phyloP scores from a whole-genome alignment of 2,797 vertebrate genomes.

The Novumbra hubbsi region DNA sequence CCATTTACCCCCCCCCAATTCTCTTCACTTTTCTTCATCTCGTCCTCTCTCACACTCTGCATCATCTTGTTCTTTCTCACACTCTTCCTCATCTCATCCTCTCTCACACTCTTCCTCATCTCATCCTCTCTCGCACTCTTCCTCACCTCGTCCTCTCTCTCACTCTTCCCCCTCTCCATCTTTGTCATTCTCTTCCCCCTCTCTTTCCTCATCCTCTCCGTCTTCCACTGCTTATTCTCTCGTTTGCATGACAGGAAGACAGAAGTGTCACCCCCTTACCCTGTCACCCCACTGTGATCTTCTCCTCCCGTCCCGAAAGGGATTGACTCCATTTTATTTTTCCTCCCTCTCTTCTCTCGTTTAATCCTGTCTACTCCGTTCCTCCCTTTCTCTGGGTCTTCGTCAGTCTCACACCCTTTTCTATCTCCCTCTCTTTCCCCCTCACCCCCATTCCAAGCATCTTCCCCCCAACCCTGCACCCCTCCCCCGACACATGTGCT shows the following conservation, averaged over 20 bases:
- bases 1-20: no score
- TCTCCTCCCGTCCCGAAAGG: neutral
- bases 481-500: constrained; percentile 52
- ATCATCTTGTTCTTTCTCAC: no score
- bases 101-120: constrained; percentile 6
- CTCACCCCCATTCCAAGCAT: neutral
- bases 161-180: constrained; percentile 6
- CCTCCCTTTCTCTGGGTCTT: no score
- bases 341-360: no score
- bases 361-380: no score
- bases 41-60: no score
- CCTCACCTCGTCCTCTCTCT: constrained; percentile 23
- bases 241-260: no score
- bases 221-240: constrained; percentile 2
- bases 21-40: no score
- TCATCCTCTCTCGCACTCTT: neutral
- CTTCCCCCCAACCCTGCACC: neutral
- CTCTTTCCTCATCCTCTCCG: neutral
- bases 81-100: neutral
- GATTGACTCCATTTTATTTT: no score
- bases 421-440: neutral
- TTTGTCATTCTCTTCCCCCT: neutral
- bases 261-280: neutral
- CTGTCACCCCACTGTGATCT: neutral
- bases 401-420: no score